These are phyloP conservation scores for Psylliodes chrysocephalus DNA, from an alignment of 2,888 invertebrate species.

Conservation along the genomic window DNA sequence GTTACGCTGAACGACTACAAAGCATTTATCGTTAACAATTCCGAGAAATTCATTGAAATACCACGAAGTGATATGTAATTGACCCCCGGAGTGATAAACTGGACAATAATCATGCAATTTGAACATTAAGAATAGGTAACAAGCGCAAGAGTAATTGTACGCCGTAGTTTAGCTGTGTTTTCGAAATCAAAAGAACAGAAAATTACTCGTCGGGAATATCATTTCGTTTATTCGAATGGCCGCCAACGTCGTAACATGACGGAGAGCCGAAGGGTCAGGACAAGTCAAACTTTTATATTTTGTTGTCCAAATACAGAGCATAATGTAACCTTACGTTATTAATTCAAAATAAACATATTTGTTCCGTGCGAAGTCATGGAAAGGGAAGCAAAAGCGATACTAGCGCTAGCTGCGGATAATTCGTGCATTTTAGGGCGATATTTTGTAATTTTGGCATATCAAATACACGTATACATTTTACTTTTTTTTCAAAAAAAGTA, in stretches of 20 bases:
- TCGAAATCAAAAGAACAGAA: slow-evolving; percentile 19
- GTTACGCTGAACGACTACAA: neutral
- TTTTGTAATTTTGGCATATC: no score
- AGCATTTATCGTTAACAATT: slow-evolving; percentile 13
- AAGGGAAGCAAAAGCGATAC: no score
- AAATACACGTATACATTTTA: no score
- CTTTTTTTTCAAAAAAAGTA: no score
- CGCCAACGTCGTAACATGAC: neutral
- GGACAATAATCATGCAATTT: slow-evolving; percentile 28
- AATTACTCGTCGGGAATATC: slow-evolving; percentile 24
- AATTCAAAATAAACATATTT: no score
- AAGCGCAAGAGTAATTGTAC: slow-evolving; percentile 22
- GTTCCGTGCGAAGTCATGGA: no score
- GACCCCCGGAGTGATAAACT: slow-evolving; percentile 31
- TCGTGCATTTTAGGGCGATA: no score
- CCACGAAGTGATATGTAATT: slow-evolving; percentile 26
- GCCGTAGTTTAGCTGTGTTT: slow-evolving; percentile 18
- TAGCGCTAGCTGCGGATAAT: no score
- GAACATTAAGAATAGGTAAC: slow-evolving; percentile 27
- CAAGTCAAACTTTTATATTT: no score
- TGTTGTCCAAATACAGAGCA: no score
- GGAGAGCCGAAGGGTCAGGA: neutral
- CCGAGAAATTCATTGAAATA: slow-evolving; percentile 21
- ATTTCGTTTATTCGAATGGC: slow-evolving; percentile 18
- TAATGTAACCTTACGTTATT: no score